A percentile compares a stretch with the other conserved stretches of the same genome.
phyloP scores from a whole-genome alignment of 2,888 invertebrate genomes.

The Napeogenes sylphis region DNA sequence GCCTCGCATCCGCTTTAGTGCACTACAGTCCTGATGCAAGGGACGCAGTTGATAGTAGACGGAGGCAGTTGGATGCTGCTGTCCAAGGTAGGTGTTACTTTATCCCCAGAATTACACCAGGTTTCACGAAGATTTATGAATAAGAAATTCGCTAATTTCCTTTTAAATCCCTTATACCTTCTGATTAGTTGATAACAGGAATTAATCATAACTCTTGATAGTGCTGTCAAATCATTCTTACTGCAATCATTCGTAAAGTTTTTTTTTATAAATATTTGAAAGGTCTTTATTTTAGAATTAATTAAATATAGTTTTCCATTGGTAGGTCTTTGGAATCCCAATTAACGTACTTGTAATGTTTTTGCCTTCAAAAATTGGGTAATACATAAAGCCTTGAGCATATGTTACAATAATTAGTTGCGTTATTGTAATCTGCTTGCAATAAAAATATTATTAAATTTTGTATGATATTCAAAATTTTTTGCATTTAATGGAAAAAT shows the following conservation, averaged over 20 bases:
- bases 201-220: no score
- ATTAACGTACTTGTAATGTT: constrained; percentile 28
- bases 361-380: constrained; percentile 20
- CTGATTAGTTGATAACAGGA: no score
- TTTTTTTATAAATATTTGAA: no score
- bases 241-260: no score
- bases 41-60: constrained; percentile 81
- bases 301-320: neutral
- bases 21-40: constrained; percentile 82
- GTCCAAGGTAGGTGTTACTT: constrained; percentile 81
- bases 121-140: no score
- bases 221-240: no score
- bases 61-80: constrained; percentile 87
- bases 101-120: neutral
- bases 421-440: neutral
- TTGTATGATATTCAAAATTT: no score
- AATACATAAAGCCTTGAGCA: constrained; percentile 24
- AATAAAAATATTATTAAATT: neutral
- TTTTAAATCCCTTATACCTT: no score
- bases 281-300: no score
- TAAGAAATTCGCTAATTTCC: no score
- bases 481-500: no score
- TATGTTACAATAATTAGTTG: constrained; percentile 23
- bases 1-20: constrained; percentile 78
- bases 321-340: constrained; percentile 20